These are phyloP conservation scores for Drosophila lacicola DNA, from an alignment of 2,888 invertebrate genomes.

Conservation along the genomic window DNA sequence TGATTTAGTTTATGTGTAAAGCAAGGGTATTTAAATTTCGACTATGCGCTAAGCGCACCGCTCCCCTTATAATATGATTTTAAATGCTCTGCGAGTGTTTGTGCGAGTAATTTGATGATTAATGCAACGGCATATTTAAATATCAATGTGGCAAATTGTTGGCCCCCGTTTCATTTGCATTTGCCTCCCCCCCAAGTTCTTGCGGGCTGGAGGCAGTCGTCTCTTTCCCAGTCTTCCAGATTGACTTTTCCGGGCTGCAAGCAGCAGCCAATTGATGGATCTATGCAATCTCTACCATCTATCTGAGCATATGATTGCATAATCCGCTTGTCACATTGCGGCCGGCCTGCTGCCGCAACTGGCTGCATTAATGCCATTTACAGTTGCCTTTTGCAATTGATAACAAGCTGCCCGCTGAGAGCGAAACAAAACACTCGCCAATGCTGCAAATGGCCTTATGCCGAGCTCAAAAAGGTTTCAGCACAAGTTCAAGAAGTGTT, in stretches of 20 bases:
- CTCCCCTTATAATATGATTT: constrained; percentile 47
- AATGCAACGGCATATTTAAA: constrained; percentile 70
- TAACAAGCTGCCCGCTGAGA: constrained; percentile 5
- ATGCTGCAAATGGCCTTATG: constrained; percentile 4
- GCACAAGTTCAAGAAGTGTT: background rate
- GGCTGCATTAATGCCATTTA: constrained; percentile 40
- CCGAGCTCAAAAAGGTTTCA: background rate
- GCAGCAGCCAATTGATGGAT: constrained; percentile 48
- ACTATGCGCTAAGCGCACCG: background rate
- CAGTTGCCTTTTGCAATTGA: constrained; percentile 16
- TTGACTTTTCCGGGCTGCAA: constrained; percentile 70
- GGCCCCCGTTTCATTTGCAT: constrained; percentile 17
- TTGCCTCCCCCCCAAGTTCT: constrained; percentile 35
- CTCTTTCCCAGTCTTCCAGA: constrained; percentile 32
- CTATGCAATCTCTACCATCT: constrained; percentile 20
- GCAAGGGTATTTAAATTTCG: constrained; percentile 16
- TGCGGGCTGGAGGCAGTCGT: constrained; percentile 5
- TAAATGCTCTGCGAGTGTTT: constrained; percentile 42
- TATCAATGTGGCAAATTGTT: constrained; percentile 47
- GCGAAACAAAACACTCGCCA: constrained; percentile 3
- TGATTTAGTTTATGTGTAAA: no score
- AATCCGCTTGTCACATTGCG: constrained; percentile 59
- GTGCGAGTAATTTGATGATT: constrained; percentile 47
- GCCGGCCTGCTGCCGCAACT: constrained; percentile 23
- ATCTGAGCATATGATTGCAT: constrained; percentile 64